Evolutionary conservation across 2,888 invertebrate genomes (phyloP), one percentile per base, ranked within the genome.

Genomic region (Mythimna pallens): DNA sequence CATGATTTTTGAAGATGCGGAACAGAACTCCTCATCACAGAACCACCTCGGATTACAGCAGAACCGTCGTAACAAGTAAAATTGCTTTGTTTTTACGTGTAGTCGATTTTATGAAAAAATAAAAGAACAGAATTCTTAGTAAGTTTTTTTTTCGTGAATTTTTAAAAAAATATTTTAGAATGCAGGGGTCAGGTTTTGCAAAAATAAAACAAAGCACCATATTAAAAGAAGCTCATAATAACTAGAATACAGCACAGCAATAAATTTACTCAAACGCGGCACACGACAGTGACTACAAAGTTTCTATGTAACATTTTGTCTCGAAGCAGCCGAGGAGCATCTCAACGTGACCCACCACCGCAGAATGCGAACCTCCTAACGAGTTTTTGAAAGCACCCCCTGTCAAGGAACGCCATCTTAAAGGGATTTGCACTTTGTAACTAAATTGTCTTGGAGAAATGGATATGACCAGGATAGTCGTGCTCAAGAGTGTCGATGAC

Each of bases 341-440:
- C 89, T 87, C 87, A 88, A 95, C 95, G 95, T 95, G 95, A 94
- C 95, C 94, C 93, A 88, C 89, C 92, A 88, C 94, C 94, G 89
- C 94, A 94, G 92, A 92, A 93, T 93, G 93, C 90, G 89, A 91
- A 90, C 92, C 91, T 92, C 93, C 94, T 95, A 96, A 96, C 95
- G 96, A 96, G 94, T 94, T 95, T 96, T 95, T 95, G 95, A 96
- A 91, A 91, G 92, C 91, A 89, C 90, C 92, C 90, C 92, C 92
- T 91, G 91, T 91, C 93, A 92, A 88, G 87, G 89, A 89, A 82
- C 90, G 92, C 92, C 92, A 93, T 94, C 94, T 94, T 95, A 94
- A 93, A 94, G 93, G 94, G 94, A 95, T 96, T 96, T 94, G 89
- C 94, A 95, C 95, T 95, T 94, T 94, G 92, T 92, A 92, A 95